Evolutionary conservation across 2,113 vertebrate genomes (phyloP).

Genomic region (Hemiscyllium ocellatum): DNA sequence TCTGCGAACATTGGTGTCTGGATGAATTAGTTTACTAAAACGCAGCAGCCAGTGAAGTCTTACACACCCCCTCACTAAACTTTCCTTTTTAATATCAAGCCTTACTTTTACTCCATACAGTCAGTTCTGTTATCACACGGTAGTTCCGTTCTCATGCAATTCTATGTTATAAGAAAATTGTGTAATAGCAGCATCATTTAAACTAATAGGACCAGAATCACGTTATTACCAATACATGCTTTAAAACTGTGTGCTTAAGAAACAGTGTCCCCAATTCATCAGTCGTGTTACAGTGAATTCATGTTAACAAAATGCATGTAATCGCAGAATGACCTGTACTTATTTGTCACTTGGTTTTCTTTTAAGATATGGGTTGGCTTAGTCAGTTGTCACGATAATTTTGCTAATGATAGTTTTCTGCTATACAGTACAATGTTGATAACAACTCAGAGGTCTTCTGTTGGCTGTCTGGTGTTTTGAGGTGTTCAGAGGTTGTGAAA

Average conservation of each 20-base stretch:
- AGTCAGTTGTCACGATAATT: neutral
- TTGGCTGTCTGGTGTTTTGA: neutral
- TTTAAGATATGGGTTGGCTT: neutral
- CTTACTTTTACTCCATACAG: neutral
- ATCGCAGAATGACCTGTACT: neutral
- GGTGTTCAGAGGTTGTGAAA: neutral
- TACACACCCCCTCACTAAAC: neutral
- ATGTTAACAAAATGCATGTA: no score
- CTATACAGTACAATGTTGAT: neutral
- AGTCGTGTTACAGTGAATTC: no score
- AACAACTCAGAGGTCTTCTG: neutral
- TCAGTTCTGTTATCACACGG: no score
- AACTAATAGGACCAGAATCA: no score
- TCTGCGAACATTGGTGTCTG: neutral
- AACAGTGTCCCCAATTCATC: no score
- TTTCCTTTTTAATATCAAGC: neutral
- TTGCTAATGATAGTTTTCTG: neutral
- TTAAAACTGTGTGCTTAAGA: no score
- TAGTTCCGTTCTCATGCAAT: no score
- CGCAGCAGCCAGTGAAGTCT: neutral
- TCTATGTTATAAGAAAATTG: no score
- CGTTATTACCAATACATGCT: no score
- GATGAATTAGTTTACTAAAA: neutral
- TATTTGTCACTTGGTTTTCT: neutral
- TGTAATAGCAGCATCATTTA: no score